Evolutionary conservation across 1,140 invertebrate species (phyloP).

Genomic region (Drosophila orena): DNA sequence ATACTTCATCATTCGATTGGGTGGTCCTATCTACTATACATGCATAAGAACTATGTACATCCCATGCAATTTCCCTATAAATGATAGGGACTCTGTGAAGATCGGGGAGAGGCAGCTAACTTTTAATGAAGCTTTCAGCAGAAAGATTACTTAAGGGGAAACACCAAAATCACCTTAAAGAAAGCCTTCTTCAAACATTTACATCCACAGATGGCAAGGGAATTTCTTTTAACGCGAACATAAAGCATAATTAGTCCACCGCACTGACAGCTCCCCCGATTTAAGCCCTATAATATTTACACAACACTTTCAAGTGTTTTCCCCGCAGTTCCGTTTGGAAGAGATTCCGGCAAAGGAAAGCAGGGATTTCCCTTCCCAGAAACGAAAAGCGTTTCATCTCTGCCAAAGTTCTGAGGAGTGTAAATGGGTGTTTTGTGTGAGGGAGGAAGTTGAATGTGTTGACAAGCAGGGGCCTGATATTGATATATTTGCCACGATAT

Average conservation of each 20-base stretch:
- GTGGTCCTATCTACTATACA: neutral
- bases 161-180: constrained; percentile 31
- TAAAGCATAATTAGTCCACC: constrained; percentile 67
- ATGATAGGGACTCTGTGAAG: constrained; percentile 3
- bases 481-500: constrained; percentile 69
- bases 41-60: constrained; percentile 17
- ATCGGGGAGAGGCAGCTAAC: constrained; percentile 14
- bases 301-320: constrained; percentile 64
- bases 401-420: constrained; percentile 6
- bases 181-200: constrained; percentile 9
- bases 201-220: neutral
- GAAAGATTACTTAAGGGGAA: constrained; percentile 14
- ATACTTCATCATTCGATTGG: neutral
- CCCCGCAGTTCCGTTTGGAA: constrained; percentile 16
- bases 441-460: constrained; percentile 36
- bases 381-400: constrained; percentile 55
- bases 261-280: constrained; percentile 42
- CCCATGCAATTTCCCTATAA: constrained; percentile 16
- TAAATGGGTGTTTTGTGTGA: constrained; percentile 7
- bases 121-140: constrained; percentile 56
- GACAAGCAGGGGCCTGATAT: constrained; percentile 47
- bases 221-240: constrained; percentile 51
- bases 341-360: constrained; percentile 59
- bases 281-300: constrained; percentile 57
- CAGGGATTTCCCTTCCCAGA: constrained; percentile 63